Conservation (phyloP, 1,140 invertebrate species). For the Drosophila melanica region DNA sequence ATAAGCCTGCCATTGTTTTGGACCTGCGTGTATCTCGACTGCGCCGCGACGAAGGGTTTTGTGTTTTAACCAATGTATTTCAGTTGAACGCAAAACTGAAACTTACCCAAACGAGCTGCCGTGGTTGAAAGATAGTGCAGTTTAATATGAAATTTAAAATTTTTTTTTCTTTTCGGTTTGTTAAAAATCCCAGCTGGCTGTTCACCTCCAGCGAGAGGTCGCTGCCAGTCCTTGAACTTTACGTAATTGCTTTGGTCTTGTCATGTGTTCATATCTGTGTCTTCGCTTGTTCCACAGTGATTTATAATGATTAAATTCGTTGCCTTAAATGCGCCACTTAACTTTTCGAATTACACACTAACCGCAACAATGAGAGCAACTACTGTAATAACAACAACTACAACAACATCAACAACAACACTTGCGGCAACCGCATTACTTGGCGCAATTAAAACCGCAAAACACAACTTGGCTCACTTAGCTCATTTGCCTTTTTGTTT, state of each 20-base stretch:
- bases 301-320: constrained; percentile 71
- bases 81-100: not conserved
- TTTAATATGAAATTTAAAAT: not conserved
- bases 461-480: constrained; percentile 39
- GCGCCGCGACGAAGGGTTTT: constrained; percentile 16
- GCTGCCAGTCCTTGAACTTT: constrained; percentile 33
- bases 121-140: constrained; percentile 1
- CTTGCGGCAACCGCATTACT: constrained; percentile 67
- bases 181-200: not conserved
- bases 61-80: constrained; percentile 4
- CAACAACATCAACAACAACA: constrained; percentile 28
- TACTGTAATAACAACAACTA: constrained; percentile 51
- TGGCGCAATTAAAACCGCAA: constrained; percentile 79
- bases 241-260: constrained; percentile 9
- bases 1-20: constrained; percentile 26
- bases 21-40: constrained; percentile 7
- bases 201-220: constrained; percentile 6
- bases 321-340: constrained; percentile 68
- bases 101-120: not conserved
- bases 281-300: constrained; percentile 20
- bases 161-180: not conserved
- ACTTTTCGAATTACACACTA: constrained; percentile 64
- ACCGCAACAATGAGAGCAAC: constrained; percentile 72
- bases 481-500: constrained; percentile 24
- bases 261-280: constrained; percentile 7